phyloP scores from a whole-genome alignment of 30 jellyfish, hydroid and myxozoan species.

The Morbakka virulenta region DNA sequence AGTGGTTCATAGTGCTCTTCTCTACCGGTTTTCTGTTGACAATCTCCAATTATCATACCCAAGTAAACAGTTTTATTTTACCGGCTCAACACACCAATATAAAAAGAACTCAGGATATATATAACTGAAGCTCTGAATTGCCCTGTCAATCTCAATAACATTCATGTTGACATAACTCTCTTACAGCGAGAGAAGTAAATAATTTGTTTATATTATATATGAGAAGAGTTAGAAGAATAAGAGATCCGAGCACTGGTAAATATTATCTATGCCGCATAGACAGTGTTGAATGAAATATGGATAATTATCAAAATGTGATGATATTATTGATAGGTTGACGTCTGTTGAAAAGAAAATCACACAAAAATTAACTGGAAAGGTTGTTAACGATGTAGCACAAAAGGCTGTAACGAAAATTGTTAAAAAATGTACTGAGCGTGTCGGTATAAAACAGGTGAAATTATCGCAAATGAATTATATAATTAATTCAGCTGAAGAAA shows the following conservation, averaged over 20 bases:
- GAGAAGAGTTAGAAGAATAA: too few relatives aligned
- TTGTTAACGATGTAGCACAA: constrained; percentile 8
- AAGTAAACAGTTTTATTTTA: neutral
- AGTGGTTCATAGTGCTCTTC: constrained; percentile 1
- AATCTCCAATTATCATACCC: constrained; percentile 5
- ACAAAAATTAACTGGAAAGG: too few relatives aligned
- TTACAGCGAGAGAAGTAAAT: too few relatives aligned
- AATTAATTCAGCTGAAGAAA: neutral
- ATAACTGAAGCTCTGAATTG: constrained; percentile 10
- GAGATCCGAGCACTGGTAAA: too few relatives aligned
- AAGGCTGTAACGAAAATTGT: constrained; percentile 2
- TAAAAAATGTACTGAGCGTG: neutral
- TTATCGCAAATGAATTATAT: too few relatives aligned
- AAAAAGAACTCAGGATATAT: constrained; percentile 1
- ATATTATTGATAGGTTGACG: neutral
- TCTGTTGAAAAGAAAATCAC: constrained; percentile 1
- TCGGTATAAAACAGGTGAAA: neutral
- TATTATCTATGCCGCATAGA: constrained; percentile 1
- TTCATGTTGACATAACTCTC: too few relatives aligned
- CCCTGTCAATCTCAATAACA: too few relatives aligned
- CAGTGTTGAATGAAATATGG: neutral
- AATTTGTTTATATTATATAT: too few relatives aligned
- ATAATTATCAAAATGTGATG: constrained; percentile 9
- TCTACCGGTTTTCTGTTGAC: constrained; percentile 13
- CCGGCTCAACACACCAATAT: neutral